Evolutionary conservation across 2,888 invertebrate species (phyloP).

Genomic region (Xanthorhoe designata): DNA sequence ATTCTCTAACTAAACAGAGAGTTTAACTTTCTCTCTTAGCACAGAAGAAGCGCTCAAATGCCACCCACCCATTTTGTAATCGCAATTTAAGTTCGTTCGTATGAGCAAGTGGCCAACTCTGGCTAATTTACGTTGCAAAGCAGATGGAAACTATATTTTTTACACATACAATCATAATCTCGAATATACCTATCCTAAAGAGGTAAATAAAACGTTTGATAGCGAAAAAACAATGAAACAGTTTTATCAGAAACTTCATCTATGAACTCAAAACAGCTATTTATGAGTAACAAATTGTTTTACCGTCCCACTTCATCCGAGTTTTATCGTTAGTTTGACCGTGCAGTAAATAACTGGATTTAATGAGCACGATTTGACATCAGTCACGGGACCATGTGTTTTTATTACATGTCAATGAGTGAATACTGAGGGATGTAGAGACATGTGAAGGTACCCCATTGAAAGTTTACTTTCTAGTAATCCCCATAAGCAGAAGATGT

Average conservation of each 20-base stretch:
- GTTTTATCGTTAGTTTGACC: constrained; percentile 74
- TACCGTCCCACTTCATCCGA: constrained; percentile 20
- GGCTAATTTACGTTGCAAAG: no score
- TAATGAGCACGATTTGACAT: constrained; percentile 75
- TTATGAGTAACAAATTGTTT: constrained; percentile 41
- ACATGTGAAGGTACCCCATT: no score
- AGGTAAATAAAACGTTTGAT: background rate
- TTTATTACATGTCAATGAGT: constrained; percentile 83
- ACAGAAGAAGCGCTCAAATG: background rate
- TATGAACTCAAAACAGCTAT: constrained; percentile 34
- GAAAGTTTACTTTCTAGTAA: no score
- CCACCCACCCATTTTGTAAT: background rate
- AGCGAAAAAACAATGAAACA: background rate
- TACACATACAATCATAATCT: no score
- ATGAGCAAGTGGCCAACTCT: no score
- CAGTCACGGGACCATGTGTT: constrained; percentile 66
- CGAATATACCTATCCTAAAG: no score
- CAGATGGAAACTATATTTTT: no score
- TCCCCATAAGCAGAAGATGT: no score
- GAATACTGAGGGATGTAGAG: constrained; percentile 4
- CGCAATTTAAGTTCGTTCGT: no score
- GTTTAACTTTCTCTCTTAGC: background rate
- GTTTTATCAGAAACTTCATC: constrained; percentile 27
- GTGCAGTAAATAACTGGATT: constrained; percentile 79
- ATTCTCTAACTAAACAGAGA: background rate